phyloP scores from a whole-genome alignment of 2,797 vertebrate species.

The Craterocephalus amniculus region DNA sequence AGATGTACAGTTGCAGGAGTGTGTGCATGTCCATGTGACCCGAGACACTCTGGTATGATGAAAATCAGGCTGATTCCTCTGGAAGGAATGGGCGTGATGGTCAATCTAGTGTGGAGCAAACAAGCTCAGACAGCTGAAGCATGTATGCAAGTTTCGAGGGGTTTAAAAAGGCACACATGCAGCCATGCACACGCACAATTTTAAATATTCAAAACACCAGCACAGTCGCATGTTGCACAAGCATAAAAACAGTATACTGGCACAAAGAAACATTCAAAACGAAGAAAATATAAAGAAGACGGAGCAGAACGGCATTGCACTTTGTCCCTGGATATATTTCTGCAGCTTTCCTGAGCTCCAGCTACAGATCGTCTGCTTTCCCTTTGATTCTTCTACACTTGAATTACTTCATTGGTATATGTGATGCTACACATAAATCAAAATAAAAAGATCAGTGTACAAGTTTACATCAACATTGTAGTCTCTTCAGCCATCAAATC shows the following conservation, averaged over 20 bases:
- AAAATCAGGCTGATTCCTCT: conserved; percentile 31
- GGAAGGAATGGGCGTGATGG: conserved; percentile 25
- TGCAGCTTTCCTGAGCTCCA: conserved; percentile 63
- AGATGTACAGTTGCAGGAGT: conserved; percentile 26
- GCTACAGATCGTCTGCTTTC: conserved; percentile 38
- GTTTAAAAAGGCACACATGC: conserved; percentile 46
- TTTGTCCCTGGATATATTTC: conserved; percentile 73
- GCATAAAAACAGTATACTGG: conserved; percentile 39
- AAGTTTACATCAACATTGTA: conserved; percentile 28
- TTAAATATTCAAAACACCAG: conserved; percentile 21
- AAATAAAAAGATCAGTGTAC: conserved; percentile 16
- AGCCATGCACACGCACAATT: conserved; percentile 7
- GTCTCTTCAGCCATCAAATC: not conserved
- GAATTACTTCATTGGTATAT: conserved; percentile 34
- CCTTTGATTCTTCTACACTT: conserved; percentile 35
- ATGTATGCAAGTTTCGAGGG: conserved; percentile 14
- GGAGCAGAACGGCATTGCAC: conserved; percentile 76
- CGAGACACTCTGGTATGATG: conserved; percentile 35
- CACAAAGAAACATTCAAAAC: conserved; percentile 24
- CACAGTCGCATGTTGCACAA: conserved; percentile 26
- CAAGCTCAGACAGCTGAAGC: conserved; percentile 20
- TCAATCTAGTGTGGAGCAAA: conserved; percentile 16
- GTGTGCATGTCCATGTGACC: not conserved
- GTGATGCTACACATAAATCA: conserved; percentile 12
- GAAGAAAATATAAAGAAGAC: conserved; percentile 14